Percentiles rank a stretch among this genome's conserved stretches.
These are phyloP conservation scores for Lamellibrachia luymesi DNA, from an alignment of 1,140 invertebrate species.

Conservation along the genomic window DNA sequence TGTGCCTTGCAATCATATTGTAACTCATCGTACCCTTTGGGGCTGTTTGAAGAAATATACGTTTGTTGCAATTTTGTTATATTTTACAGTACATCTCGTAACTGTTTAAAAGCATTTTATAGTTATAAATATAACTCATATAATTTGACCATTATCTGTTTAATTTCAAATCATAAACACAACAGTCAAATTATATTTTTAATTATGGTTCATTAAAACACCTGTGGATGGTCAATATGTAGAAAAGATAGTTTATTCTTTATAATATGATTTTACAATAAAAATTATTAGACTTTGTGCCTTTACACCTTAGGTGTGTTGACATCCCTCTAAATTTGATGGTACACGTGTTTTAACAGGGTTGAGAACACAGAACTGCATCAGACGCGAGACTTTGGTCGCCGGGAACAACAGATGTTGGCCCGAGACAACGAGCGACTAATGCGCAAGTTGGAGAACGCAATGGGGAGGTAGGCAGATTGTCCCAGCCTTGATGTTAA, in stretches of 20 bases:
- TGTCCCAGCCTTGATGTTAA: neutral
- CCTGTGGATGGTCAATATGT: neutral
- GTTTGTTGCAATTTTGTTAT: no score
- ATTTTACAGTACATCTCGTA: no score
- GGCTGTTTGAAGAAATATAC: no score
- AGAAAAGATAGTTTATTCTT: no score
- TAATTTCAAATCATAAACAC: neutral
- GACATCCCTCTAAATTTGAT: no score
- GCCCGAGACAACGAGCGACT: slow-evolving; percentile 87
- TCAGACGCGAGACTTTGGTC: slow-evolving; percentile 72
- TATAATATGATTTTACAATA: no score
- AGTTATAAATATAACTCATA: neutral
- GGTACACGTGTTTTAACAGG: slow-evolving; percentile 33
- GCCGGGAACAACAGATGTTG: slow-evolving; percentile 84
- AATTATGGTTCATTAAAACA: neutral
- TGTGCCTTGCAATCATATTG: no score
- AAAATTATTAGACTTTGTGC: no score
- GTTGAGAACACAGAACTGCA: slow-evolving; percentile 86
- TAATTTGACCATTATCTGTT: no score
- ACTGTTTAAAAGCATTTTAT: neutral
- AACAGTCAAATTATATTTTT: neutral
- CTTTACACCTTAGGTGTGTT: no score
- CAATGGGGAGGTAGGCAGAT: slow-evolving; percentile 37
- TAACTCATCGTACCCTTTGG: no score
- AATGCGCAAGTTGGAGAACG: slow-evolving; percentile 79